phyloP scores from a whole-genome alignment of 1,140 invertebrate genomes.

The Caerostris darwini region DNA sequence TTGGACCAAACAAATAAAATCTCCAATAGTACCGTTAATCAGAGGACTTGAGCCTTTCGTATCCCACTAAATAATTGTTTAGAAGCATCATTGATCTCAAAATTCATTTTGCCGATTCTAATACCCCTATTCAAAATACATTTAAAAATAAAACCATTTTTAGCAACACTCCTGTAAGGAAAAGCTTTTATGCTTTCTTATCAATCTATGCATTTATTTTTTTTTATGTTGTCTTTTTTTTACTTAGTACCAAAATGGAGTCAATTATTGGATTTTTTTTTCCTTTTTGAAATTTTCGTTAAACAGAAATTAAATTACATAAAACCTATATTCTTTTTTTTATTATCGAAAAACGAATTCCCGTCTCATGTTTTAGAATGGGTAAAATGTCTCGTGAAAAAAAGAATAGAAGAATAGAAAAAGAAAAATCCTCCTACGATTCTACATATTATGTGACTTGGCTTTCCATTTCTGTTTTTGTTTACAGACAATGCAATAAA shows the following conservation, averaged over 20 bases:
- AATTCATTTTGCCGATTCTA: constrained; percentile 49
- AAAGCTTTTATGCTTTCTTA: constrained; percentile 37
- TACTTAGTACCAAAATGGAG: constrained; percentile 1
- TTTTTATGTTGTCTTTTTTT: background rate
- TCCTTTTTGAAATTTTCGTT: constrained; percentile 6
- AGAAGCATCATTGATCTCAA: constrained; percentile 41
- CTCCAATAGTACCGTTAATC: constrained; percentile 20
- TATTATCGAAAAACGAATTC: constrained; percentile 56
- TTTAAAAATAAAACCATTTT: constrained; percentile 53
- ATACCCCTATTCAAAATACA: background rate
- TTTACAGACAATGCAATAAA: background rate
- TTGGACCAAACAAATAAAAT: constrained; percentile 3
- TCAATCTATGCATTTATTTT: background rate
- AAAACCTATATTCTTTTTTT: constrained; percentile 14
- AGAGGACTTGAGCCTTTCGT: background rate
- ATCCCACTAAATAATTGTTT: constrained; percentile 42
- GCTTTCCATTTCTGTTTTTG: background rate
- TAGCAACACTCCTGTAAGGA: background rate
- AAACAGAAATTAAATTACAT: constrained; percentile 60
- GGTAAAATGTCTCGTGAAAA: background rate
- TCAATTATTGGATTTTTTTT: constrained; percentile 49
- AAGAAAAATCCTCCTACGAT: background rate
- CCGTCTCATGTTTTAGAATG: background rate
- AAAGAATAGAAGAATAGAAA: background rate
- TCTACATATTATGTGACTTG: background rate